Conservation (phyloP, 2,797 vertebrate genomes). For the Clarias platycephalus region DNA sequence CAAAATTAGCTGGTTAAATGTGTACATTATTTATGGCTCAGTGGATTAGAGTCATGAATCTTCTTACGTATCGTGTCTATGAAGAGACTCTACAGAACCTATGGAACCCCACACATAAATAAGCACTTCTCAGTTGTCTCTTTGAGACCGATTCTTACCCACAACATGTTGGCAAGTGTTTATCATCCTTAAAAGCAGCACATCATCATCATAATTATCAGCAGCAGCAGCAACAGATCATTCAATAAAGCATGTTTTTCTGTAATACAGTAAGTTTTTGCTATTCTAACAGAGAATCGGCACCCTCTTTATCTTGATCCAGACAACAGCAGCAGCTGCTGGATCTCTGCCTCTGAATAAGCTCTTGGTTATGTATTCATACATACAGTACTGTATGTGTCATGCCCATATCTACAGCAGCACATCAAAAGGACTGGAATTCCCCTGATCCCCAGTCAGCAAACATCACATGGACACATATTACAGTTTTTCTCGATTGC, state of each 20-base stretch:
- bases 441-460: background rate
- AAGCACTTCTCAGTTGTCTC: background rate
- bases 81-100: background rate
- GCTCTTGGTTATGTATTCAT: background rate
- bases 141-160: background rate
- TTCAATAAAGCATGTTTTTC: background rate
- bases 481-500: no score
- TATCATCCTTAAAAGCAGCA: background rate
- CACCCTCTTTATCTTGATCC: background rate
- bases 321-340: background rate
- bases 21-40: slow-evolving; percentile 10
- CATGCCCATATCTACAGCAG: background rate
- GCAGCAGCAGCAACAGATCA: background rate
- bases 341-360: background rate
- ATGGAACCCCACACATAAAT: background rate
- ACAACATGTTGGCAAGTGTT: background rate
- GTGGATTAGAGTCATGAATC: background rate
- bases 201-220: background rate
- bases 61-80: background rate
- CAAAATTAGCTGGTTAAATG: slow-evolving; percentile 7
- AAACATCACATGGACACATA: background rate
- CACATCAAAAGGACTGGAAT: background rate
- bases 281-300: background rate
- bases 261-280: background rate
- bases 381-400: no score